phyloP scores from a whole-genome alignment of 2,888 invertebrate species.

The Leptarthrus brevirostris region DNA sequence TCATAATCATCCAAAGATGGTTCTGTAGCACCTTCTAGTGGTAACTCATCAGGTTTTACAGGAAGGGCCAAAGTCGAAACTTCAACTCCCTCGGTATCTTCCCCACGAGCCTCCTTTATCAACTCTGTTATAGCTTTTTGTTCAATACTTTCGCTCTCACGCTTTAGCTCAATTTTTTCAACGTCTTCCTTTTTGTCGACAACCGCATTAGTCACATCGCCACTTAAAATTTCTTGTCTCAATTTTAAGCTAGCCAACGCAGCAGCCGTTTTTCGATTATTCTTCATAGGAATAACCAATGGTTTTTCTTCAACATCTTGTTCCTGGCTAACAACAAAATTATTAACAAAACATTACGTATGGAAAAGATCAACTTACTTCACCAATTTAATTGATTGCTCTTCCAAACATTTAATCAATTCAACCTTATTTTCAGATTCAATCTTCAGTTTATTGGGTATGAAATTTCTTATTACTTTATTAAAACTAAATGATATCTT shows the following conservation, averaged over 20 bases:
- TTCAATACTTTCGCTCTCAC: slow-evolving; percentile 68
- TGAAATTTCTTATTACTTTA: slow-evolving; percentile 72
- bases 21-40: slow-evolving; percentile 75
- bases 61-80: slow-evolving; percentile 66
- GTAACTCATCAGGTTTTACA: slow-evolving; percentile 69
- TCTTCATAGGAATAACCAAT: slow-evolving; percentile 76
- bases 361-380: slow-evolving; percentile 70
- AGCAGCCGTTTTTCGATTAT: slow-evolving; percentile 70
- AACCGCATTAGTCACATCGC: slow-evolving; percentile 58
- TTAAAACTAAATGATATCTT: slow-evolving; percentile 86
- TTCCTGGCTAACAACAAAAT: slow-evolving; percentile 67
- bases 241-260: slow-evolving; percentile 66
- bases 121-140: slow-evolving; percentile 81
- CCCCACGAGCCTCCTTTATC: slow-evolving; percentile 70
- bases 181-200: slow-evolving; percentile 63
- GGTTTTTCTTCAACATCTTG: slow-evolving; percentile 64
- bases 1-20: slow-evolving; percentile 79
- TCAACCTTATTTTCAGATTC: slow-evolving; percentile 71
- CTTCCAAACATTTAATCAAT: slow-evolving; percentile 82
- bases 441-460: slow-evolving; percentile 59
- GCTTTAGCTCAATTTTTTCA: neutral
- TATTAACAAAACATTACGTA: neutral
- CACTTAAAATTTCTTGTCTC: slow-evolving; percentile 62
- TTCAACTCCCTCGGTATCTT: slow-evolving; percentile 61
- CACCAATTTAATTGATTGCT: slow-evolving; percentile 79